Evolutionary conservation across 2,113 vertebrate species (phyloP), one percentile per base, ranked within the genome.

Genomic region (Tetraodon nigroviridis): DNA sequence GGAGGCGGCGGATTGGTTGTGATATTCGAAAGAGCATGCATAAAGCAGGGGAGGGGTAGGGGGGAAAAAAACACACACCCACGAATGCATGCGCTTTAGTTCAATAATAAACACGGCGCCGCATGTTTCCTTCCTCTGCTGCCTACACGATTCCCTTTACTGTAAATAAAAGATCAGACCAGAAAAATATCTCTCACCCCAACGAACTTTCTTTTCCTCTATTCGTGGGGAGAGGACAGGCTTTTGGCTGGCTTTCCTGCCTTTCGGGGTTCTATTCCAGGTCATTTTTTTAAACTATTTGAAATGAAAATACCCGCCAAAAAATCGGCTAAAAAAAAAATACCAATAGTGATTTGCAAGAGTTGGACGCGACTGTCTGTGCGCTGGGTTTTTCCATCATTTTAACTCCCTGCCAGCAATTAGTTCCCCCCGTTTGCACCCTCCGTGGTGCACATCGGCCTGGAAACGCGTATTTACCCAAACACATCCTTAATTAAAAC

Each of bases 401-500:
- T 27, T 54, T 14, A 17, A 12, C n/a, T 22, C 8, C 47, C 49
- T 42, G 20, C 7, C 32, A 53, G 10, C 21, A 21, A 1, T 40
- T 45, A 20, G 3, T 58, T 61, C 59, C 41, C 64, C 44, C 46
- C 19, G 40, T 27, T 53, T 67, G 60, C 58, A 49, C 67, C 61
- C 47, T 41, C 29, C 12, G 45, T 40, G 44, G 20, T 40, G n/a
- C 53, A 71, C 42, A 46, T 59, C 79, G 78, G 79, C 81, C 73
- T 73, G 78, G 71, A 78, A 84, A 78, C 37, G 64, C 70, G 44
- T 82, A 75, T 81, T 85, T 84, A 78, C 62, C 65, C 72, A 75
- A 80, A 83, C 61, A 58, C 59, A 68, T 64, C 45, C 44, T 82
- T 85, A 84, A 86, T 88, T 81, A 84, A 84, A 85, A 81, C 56